Evolutionary conservation across 2,888 invertebrate genomes (phyloP).

Genomic region (Allophyes oxyacanthae): DNA sequence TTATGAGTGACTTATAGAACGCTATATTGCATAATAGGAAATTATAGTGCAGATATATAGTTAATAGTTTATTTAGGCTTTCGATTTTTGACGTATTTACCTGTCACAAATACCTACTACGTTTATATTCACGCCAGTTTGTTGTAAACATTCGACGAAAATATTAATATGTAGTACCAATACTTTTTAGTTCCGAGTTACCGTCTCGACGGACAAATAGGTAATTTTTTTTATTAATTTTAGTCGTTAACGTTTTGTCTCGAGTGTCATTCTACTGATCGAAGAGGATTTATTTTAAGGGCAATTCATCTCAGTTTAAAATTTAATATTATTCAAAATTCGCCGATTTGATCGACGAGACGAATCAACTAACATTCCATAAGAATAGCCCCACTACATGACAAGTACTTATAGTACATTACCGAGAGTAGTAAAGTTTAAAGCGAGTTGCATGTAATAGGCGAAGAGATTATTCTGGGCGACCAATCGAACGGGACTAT

Average conservation of each 20-base stretch:
- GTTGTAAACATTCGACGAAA: conserved; percentile 7
- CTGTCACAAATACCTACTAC: background rate
- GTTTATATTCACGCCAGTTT: conserved; percentile 10
- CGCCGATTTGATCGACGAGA: no score
- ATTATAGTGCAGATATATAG: no score
- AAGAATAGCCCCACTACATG: conserved; percentile 21
- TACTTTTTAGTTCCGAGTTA: conserved; percentile 1
- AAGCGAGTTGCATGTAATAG: conserved; percentile 71
- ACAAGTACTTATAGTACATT: conserved; percentile 32
- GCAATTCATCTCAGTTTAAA: no score
- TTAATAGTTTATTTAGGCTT: background rate
- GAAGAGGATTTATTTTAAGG: no score
- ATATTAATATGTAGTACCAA: background rate
- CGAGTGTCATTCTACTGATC: no score
- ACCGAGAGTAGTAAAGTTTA: conserved; percentile 56
- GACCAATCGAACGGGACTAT: conserved; percentile 80
- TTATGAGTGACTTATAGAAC: conserved; percentile 1
- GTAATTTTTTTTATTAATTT: no score
- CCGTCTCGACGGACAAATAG: no score
- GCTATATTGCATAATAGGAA: conserved; percentile 1
- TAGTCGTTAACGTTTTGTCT: no score
- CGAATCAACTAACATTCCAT: background rate
- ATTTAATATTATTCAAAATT: no score
- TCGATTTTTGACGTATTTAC: background rate
- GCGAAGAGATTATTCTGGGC: conserved; percentile 72